These are phyloP conservation scores for Limnodromus scolopaceus DNA, from an alignment of 2,797 vertebrate genomes.

Conservation along the genomic window DNA sequence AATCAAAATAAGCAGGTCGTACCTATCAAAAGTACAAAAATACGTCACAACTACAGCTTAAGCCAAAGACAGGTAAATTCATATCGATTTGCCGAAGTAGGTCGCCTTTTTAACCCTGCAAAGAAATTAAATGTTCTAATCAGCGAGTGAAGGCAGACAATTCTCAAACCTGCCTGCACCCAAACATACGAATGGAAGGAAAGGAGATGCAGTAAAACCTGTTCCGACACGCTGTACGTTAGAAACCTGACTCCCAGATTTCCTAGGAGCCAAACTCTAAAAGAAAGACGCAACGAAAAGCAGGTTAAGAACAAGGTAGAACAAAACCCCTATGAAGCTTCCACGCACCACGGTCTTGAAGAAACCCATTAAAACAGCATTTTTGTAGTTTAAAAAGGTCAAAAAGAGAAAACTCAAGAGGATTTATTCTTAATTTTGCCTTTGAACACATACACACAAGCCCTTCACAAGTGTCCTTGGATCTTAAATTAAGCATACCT, in stretches of 20 bases:
- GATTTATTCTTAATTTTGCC: neutral
- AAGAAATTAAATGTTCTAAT: neutral
- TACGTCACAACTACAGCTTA: neutral
- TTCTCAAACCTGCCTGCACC: neutral
- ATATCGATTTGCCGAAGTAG: neutral
- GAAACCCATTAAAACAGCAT: neutral
- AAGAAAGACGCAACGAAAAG: neutral
- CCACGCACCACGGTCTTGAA: neutral
- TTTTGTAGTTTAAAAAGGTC: neutral
- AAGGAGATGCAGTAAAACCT: conserved; percentile 35
- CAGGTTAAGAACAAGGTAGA: neutral
- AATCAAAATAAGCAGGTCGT: neutral
- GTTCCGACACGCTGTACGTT: neutral
- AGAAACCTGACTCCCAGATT: conserved; percentile 12
- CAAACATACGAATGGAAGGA: neutral
- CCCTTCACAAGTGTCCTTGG: neutral
- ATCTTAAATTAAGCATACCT: conserved; percentile 3
- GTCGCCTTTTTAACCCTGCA: neutral
- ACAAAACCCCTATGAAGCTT: neutral
- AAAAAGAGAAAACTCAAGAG: neutral
- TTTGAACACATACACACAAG: neutral
- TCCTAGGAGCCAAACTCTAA: neutral
- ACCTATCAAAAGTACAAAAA: neutral
- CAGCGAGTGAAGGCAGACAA: neutral
- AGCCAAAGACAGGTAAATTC: neutral